These are phyloP conservation scores for Apodemia zela DNA, from an alignment of 2,888 invertebrate species.

Conservation along the genomic window DNA sequence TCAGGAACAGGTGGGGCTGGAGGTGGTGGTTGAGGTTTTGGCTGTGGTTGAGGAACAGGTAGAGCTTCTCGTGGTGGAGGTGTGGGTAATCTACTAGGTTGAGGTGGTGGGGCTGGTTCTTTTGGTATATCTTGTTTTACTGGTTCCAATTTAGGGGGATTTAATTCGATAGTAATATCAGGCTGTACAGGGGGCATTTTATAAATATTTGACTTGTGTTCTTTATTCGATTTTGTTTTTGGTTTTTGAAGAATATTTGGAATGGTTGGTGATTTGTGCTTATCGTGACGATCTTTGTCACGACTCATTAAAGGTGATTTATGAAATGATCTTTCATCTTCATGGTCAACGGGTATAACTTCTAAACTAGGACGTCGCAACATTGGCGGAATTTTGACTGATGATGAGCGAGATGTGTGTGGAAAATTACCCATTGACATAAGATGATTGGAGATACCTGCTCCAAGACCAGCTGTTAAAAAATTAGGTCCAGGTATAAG, in stretches of 20 bases:
- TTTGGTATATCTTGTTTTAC: conserved; percentile 47
- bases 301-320: conserved; percentile 54
- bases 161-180: conserved; percentile 82
- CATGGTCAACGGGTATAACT: conserved; percentile 76
- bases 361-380: conserved; percentile 80
- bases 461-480: conserved; percentile 51
- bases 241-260: conserved; percentile 71
- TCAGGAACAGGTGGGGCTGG: conserved; percentile 21
- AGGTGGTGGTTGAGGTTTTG: conserved; percentile 24
- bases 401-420: conserved; percentile 80
- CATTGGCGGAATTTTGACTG: conserved; percentile 80
- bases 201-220: conserved; percentile 66
- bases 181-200: conserved; percentile 76
- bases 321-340: conserved; percentile 62
- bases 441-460: conserved; percentile 74
- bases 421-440: conserved; percentile 75
- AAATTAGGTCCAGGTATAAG: conserved; percentile 81
- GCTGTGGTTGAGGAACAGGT: conserved; percentile 36
- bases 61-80: conserved; percentile 31
- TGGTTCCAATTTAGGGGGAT: conserved; percentile 65
- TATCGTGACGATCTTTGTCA: conserved; percentile 66
- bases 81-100: conserved; percentile 41
- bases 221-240: conserved; percentile 68
- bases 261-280: conserved; percentile 74
- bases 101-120: conserved; percentile 34